phyloP scores from a whole-genome alignment of 2,113 vertebrate species.

The Rana temporaria region DNA sequence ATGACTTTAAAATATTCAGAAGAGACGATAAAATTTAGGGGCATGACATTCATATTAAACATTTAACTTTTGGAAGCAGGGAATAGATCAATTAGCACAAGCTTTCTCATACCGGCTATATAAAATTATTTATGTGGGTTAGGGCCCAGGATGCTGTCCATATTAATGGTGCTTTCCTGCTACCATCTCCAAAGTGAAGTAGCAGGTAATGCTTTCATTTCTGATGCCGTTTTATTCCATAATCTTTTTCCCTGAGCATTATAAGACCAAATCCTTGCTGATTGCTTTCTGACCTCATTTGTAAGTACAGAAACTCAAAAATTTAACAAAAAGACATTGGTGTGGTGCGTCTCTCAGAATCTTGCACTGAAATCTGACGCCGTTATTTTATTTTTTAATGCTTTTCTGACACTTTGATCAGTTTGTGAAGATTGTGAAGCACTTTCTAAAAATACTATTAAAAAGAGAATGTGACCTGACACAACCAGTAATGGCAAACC shows the following conservation, averaged over 20 bases:
- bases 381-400: no score
- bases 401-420: no score
- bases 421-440: no score
- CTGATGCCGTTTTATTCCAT: background rate
- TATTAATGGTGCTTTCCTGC: background rate
- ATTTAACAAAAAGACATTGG: background rate
- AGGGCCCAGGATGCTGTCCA: no score
- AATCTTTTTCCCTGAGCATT: conserved; percentile 1
- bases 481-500: no score
- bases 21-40: background rate
- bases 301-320: background rate
- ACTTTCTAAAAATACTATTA: no score
- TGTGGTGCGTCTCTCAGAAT: no score
- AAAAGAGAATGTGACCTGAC: no score
- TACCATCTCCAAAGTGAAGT: background rate
- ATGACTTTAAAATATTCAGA: background rate
- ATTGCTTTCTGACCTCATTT: conserved; percentile 19
- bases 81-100: background rate
- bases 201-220: conserved; percentile 15
- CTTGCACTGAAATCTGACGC: no score
- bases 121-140: background rate
- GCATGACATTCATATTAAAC: conserved; percentile 3
- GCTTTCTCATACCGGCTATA: background rate
- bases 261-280: background rate
- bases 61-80: background rate